Evolutionary conservation across 2,113 vertebrate species (phyloP).

Genomic region (Tragelaphus strepsiceros): DNA sequence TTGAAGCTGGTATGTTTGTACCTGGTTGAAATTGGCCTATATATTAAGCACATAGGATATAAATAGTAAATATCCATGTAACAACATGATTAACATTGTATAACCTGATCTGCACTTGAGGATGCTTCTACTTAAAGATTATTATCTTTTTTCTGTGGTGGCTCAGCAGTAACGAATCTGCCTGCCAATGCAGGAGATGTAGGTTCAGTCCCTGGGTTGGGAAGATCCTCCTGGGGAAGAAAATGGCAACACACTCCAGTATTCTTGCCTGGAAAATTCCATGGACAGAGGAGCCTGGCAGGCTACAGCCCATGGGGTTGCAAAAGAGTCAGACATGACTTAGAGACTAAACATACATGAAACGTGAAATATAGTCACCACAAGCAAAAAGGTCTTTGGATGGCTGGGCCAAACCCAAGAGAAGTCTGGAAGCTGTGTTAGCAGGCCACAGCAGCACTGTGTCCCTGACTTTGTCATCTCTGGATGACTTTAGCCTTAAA

Average conservation of each 20-base stretch:
- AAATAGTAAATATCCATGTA: neutral
- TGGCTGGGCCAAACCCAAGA: neutral
- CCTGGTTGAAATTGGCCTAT: neutral
- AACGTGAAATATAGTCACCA: neutral
- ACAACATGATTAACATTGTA: neutral
- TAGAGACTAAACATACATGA: neutral
- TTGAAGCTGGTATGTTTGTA: neutral
- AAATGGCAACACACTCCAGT: fast-evolving
- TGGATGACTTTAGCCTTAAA: neutral
- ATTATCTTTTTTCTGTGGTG: neutral
- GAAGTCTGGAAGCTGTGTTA: neutral
- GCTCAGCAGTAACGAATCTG: neutral
- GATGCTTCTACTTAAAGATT: neutral
- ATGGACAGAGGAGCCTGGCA: neutral
- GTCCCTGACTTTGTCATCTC: neutral
- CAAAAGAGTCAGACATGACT: neutral
- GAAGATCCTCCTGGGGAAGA: neutral
- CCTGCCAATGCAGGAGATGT: neutral
- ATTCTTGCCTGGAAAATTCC: neutral
- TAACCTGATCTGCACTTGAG: neutral
- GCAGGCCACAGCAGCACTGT: fast-evolving
- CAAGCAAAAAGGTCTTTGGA: neutral
- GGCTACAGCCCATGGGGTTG: neutral
- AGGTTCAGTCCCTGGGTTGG: neutral
- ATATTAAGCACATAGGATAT: neutral